A percentile compares a stretch with the other conserved stretches of the same genome.
phyloP scores from a whole-genome alignment of 2,888 invertebrate species.

The Trypoxylon attenuatum region DNA sequence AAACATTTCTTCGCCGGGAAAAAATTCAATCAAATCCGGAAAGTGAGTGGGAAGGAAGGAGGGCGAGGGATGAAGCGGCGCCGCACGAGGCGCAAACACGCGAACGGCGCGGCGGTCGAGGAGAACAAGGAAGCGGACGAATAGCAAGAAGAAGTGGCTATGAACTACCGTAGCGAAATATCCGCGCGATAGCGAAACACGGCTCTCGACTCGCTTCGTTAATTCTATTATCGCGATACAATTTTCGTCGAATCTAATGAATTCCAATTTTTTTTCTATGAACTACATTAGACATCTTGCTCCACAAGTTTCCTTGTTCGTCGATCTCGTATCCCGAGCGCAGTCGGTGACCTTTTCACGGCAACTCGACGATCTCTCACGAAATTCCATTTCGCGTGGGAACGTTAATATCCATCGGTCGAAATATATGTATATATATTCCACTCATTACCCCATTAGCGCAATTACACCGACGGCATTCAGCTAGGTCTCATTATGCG shows the following conservation, averaged over 20 bases:
- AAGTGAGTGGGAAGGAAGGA: constrained; percentile 29
- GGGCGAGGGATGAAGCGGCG: constrained; percentile 16
- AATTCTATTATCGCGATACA: too few relatives aligned
- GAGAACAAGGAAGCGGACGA: constrained; percentile 35
- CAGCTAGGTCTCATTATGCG: constrained; percentile 17
- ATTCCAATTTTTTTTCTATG: too few relatives aligned
- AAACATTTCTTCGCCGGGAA: constrained; percentile 73
- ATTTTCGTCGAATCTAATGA: too few relatives aligned
- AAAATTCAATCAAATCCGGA: constrained; percentile 73
- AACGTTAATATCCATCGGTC: not conserved
- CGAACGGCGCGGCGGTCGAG: constrained; percentile 41
- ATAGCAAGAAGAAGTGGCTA: constrained; percentile 5
- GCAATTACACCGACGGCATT: constrained; percentile 2
- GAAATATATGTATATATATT: constrained; percentile 6
- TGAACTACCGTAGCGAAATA: not conserved
- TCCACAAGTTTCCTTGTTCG: too few relatives aligned
- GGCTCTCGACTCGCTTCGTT: too few relatives aligned
- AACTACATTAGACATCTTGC: too few relatives aligned
- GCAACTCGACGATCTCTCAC: too few relatives aligned
- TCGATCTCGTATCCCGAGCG: too few relatives aligned
- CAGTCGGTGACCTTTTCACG: too few relatives aligned
- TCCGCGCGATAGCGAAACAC: too few relatives aligned
- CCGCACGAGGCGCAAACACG: constrained; percentile 28
- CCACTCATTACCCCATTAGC: constrained; percentile 37
- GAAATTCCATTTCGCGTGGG: not conserved